Base-by-base conservation (phyloP, 2,888 invertebrate genomes). In the Erynnis tages region DNA sequence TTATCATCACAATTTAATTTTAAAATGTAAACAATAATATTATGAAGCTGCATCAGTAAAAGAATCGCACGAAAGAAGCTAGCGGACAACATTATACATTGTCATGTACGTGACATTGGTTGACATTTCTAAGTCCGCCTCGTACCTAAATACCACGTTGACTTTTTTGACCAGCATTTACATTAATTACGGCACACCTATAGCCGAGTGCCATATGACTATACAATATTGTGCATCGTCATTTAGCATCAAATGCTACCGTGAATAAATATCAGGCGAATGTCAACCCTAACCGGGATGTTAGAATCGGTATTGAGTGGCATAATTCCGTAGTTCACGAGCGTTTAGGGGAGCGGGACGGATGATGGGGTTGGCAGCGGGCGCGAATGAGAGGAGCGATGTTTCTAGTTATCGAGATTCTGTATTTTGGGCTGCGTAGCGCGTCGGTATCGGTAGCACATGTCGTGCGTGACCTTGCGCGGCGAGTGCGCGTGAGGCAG, bases 401-500 rank as follows among this genome's bases (percentile, higher is more conserved):
- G 55, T 63, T 47, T 68, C 68, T 71, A 50, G 49, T 69, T 72
- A 76, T 74, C 71, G 77, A 73, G 82, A 82, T 79, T 80, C 79
- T 76, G 78, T 87, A 82, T 85, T 85, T 84, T 67, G 77, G 83
- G 79, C 75, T 72, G 74, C 76, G 73, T 73, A 71, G 70, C 69
- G 69, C 69, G 69, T 55, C 67, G 76, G 73, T 66, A 73, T 55
- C 67, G 76, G 73, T 66, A 73, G 71, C 81, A 79, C 80, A 80
- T 78, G 81, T 76, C 69, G 62, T 60, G 66, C 78, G 70, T 80
- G 86, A 87, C 87, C 87, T 86, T 87, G 87, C 73, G 55, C 56
- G 61, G 59, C 64, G 73, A 71, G 67, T 68, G 78, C 76, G 82
- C 79, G 76, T 88, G 86, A 84, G 88, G 88, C 73, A 87, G 87